Percentiles rank a stretch among this genome's conserved stretches.
These are phyloP conservation scores for Cataglyphis cursor DNA, from an alignment of 2,888 invertebrate species.

Conservation along the genomic window DNA sequence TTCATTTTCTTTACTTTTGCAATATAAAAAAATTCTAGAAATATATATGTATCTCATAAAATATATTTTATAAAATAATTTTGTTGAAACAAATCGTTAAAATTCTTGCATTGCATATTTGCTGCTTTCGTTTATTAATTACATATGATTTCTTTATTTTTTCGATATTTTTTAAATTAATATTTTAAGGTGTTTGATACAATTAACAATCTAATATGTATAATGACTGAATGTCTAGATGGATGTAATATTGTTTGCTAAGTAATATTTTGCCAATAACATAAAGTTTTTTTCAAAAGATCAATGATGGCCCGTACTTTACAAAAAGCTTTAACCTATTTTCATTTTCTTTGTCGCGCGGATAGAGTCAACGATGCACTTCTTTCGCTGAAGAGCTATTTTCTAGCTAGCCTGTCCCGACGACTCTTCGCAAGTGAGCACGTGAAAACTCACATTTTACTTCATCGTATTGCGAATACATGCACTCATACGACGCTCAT, in stretches of 20 bases:
- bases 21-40: background rate
- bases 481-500: slow-evolving; percentile 22
- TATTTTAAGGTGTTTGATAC: background rate
- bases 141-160: background rate
- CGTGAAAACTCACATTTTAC: slow-evolving; percentile 42
- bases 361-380: slow-evolving; percentile 13
- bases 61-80: background rate
- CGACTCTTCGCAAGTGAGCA: slow-evolving; percentile 27
- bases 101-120: background rate
- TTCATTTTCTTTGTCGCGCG: slow-evolving; percentile 58
- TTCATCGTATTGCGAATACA: slow-evolving; percentile 24
- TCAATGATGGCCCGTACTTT: background rate
- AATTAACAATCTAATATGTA: background rate
- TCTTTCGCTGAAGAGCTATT: slow-evolving; percentile 41
- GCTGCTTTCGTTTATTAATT: background rate
- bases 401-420: slow-evolving; percentile 43
- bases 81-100: background rate
- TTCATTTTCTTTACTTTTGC: background rate
- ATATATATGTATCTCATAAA: background rate
- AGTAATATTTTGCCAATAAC: slow-evolving; percentile 27
- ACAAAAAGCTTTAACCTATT: slow-evolving; percentile 55
- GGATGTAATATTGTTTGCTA: background rate
- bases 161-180: background rate
- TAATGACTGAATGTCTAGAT: background rate
- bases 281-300: background rate